Evolutionary conservation across 1,140 invertebrate genomes (phyloP).

Genomic region (Drosophila sp.): DNA sequence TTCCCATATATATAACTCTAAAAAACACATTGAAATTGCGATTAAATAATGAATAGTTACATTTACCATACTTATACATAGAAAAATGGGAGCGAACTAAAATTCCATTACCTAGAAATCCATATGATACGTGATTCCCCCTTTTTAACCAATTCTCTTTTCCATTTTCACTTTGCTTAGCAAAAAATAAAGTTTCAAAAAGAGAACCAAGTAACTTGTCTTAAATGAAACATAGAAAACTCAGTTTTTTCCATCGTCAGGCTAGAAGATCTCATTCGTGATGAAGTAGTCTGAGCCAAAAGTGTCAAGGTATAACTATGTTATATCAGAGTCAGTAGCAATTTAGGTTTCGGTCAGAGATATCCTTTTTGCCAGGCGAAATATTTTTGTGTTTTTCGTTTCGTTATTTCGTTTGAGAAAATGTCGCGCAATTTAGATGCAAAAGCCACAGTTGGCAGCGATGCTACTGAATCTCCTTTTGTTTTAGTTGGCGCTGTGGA

Average conservation of each 20-base stretch:
- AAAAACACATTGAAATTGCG: conserved; percentile 20
- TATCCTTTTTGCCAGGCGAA: background rate
- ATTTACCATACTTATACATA: background rate
- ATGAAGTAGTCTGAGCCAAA: background rate
- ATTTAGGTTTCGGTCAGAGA: background rate
- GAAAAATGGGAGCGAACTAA: background rate
- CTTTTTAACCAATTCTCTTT: too few relatives aligned
- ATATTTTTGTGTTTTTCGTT: background rate
- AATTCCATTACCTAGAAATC: background rate
- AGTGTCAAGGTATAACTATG: background rate
- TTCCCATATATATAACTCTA: background rate
- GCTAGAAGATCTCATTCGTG: too few relatives aligned
- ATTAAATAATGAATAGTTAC: conserved; percentile 11
- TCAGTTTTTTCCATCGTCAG: too few relatives aligned
- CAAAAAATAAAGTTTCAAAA: too few relatives aligned
- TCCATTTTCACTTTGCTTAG: too few relatives aligned
- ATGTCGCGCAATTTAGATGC: background rate
- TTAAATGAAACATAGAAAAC: too few relatives aligned
- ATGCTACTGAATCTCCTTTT: background rate
- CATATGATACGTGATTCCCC: too few relatives aligned
- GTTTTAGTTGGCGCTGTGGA: background rate
- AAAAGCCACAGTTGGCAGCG: background rate
- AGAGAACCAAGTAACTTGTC: too few relatives aligned
- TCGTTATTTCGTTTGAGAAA: background rate
- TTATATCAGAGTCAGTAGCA: background rate